A percentile compares a stretch with the other conserved stretches of the same genome.
phyloP scores from a whole-genome alignment of 2,888 invertebrate genomes.

The Spisula solida region DNA sequence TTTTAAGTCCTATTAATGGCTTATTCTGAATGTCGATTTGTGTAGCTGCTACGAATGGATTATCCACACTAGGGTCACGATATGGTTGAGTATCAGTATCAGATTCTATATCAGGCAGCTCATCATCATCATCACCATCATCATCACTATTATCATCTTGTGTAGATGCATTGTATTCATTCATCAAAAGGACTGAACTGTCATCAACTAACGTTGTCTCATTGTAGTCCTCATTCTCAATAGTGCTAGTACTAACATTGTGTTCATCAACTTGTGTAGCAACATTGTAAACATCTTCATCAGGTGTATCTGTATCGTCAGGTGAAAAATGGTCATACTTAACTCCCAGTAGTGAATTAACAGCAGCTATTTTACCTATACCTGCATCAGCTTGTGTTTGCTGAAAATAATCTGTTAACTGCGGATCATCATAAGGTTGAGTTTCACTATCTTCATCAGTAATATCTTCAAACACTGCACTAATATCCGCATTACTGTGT shows the following conservation, averaged over 20 bases:
- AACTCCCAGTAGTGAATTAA: not conserved
- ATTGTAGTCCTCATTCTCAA: conserved; percentile 15
- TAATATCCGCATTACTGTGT: not conserved
- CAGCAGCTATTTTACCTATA: no score
- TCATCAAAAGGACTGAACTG: not conserved
- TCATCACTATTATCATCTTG: conserved; percentile 26
- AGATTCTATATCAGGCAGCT: not conserved
- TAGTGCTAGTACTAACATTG: not conserved
- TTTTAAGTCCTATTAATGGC: not conserved
- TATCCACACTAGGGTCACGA: not conserved
- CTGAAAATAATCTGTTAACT: conserved; percentile 22
- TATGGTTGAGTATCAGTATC: not conserved
- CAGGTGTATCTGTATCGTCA: not conserved
- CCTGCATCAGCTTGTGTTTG: conserved; percentile 20
- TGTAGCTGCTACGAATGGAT: conserved; percentile 25
- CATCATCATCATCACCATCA: not conserved
- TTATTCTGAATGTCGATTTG: conserved; percentile 1
- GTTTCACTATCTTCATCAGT: not conserved
- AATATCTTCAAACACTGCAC: not conserved
- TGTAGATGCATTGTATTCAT: not conserved
- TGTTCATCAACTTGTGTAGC: conserved; percentile 35
- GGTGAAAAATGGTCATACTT: not conserved
- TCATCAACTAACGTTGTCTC: not conserved
- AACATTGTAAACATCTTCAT: conserved; percentile 27
- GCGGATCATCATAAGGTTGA: conserved; percentile 33